These are phyloP conservation scores for Trinorchestia longiramus DNA, from an alignment of 1,140 invertebrate genomes.

Conservation along the genomic window DNA sequence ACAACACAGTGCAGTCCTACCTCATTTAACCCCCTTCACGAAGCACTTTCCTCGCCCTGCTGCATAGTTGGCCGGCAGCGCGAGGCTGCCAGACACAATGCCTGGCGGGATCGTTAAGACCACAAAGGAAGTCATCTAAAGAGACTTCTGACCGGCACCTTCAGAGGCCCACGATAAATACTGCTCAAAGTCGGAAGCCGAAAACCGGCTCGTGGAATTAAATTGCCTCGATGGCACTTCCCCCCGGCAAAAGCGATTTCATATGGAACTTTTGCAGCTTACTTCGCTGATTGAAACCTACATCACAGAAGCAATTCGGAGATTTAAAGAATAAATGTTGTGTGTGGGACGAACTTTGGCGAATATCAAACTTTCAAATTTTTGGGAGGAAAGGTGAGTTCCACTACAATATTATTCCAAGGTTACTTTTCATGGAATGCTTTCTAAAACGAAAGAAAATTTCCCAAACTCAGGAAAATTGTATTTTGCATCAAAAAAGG, in stretches of 20 bases:
- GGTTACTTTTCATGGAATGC: not conserved
- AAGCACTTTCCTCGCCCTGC: too few species aligned
- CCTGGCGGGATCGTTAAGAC: constrained; percentile 4
- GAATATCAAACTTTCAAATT: not conserved
- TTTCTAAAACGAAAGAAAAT: not conserved
- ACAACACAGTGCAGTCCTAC: too few species aligned
- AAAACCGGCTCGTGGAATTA: constrained; percentile 12
- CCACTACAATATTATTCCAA: not conserved
- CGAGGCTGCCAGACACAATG: not conserved
- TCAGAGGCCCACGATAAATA: constrained; percentile 8
- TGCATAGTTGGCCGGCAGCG: not conserved
- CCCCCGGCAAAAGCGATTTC: not conserved
- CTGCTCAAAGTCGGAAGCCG: not conserved
- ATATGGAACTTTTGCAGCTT: not conserved
- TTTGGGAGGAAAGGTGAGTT: not conserved
- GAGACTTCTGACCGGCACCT: constrained; percentile 32
- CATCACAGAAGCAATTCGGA: not conserved
- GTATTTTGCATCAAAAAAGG: not conserved
- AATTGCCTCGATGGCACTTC: not conserved
- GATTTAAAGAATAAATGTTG: not conserved
- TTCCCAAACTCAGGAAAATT: not conserved
- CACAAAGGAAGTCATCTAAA: constrained; percentile 44
- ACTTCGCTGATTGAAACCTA: not conserved
- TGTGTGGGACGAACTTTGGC: not conserved
- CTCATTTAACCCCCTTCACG: too few species aligned